Conservation (phyloP, 2,888 invertebrate species). For the Calliphora vomitoria region DNA sequence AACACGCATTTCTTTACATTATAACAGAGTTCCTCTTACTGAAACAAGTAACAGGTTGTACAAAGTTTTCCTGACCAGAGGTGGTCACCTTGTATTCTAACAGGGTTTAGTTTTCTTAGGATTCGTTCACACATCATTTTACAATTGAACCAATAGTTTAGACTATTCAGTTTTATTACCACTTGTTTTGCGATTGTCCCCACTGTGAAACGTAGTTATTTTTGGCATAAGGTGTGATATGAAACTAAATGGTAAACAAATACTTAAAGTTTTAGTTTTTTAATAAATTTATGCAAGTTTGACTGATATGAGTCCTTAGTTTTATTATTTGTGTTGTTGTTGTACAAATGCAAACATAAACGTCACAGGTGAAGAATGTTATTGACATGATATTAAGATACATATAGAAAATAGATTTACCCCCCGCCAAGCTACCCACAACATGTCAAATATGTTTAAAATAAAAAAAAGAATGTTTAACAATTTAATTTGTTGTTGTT, state of each 20-base stretch:
- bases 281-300: too few relatives aligned
- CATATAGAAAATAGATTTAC: conserved; percentile 5
- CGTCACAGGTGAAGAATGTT: conserved; percentile 42
- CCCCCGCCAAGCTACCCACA: background rate
- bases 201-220: background rate
- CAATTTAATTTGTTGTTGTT: background rate
- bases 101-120: too few relatives aligned
- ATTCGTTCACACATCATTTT: too few relatives aligned
- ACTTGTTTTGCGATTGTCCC: too few relatives aligned
- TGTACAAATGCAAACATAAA: conserved; percentile 9
- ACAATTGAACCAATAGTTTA: too few relatives aligned
- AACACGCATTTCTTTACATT: too few relatives aligned
- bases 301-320: background rate
- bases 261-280: too few relatives aligned
- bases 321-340: background rate
- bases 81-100: too few relatives aligned
- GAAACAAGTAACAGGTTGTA: too few relatives aligned
- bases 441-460: conserved; percentile 45
- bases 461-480: background rate
- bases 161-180: too few relatives aligned
- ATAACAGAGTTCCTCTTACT: too few relatives aligned
- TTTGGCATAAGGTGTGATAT: conserved; percentile 4
- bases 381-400: conserved; percentile 48
- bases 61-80: too few relatives aligned
- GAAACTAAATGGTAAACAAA: background rate